Evolutionary conservation across 2,888 invertebrate genomes (phyloP), one percentile per base, ranked within the genome.

Genomic region (Himalopsyche tibetana): DNA sequence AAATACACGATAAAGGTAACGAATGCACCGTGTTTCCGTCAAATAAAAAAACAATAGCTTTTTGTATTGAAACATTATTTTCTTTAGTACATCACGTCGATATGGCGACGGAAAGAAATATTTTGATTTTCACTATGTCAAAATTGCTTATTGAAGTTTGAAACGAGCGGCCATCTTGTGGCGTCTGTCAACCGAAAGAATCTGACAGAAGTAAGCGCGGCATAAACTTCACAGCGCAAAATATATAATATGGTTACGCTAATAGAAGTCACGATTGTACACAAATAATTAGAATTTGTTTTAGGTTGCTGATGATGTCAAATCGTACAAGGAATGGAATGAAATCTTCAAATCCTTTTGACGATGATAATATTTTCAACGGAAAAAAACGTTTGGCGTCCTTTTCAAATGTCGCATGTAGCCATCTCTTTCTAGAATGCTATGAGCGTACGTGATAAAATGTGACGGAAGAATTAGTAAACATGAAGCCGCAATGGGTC

Each of bases 111-210:
- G 63, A 36, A 12, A 36, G 38, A 40, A 51, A 80, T 51, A 80
- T 80, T 80, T 80, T 80, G 80, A 80, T 45, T 74, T 45, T 42
- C 45, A 40, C 36, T 45, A 80, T 80, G 84, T 84, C 84, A 79
- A 63, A 56, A 28, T 84, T 36, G 74, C 80, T 42, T 40, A 19
- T 79, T 38, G 81, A 81, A 84, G 45, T 84, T 84, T 81, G 42
- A 36, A 87, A 63, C 38, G 79, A 83, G 86, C 87, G 51, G 88
- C 88, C 88, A 87, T 87, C 86, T 88, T 87, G 87, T 86, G 86
- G 88, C 88, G 88, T 88, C 88, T 88, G 88, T 88, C 88, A 88
- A 88, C 85, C 82, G 86, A 85, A 56, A 79, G 85, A 55, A 83
- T 80, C 84, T 85, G 87, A 86, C 88, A 86, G 85, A 51, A 74